These are phyloP conservation scores for Temnothorax curvispinosus DNA, from an alignment of 1,140 invertebrate genomes.

Conservation along the genomic window DNA sequence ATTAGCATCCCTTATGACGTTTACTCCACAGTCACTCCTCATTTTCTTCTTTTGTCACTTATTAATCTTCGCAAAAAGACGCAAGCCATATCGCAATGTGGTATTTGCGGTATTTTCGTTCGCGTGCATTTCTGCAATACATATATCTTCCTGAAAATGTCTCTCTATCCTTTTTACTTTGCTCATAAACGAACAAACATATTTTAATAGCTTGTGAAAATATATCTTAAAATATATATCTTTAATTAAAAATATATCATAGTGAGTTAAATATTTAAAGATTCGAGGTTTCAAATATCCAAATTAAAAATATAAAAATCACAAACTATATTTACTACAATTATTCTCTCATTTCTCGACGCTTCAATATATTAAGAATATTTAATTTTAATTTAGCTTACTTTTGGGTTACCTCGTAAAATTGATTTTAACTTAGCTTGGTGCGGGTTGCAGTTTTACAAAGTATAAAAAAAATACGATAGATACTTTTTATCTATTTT, in stretches of 20 bases:
- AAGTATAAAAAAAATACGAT: background rate
- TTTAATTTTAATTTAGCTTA: background rate
- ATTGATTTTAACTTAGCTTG: background rate
- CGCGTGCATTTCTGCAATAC: background rate
- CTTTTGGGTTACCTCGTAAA: background rate
- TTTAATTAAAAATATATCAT: conserved; percentile 1
- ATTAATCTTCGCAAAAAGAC: background rate
- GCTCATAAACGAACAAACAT: background rate
- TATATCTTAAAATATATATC: background rate
- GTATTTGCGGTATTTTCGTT: background rate
- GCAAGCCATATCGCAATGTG: background rate
- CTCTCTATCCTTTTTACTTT: background rate
- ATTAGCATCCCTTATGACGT: background rate
- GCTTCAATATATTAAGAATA: background rate
- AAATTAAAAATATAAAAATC: background rate
- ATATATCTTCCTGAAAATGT: background rate
- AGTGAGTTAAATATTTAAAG: background rate
- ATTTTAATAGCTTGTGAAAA: background rate
- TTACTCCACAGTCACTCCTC: background rate
- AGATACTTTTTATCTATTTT: background rate
- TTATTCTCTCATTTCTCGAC: background rate
- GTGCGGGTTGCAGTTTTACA: background rate
- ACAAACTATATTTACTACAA: background rate
- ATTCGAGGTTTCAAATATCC: background rate
- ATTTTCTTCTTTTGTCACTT: background rate